phyloP scores from a whole-genome alignment of 2,888 invertebrate genomes.

The Lepeophtheirus nordmannii region DNA sequence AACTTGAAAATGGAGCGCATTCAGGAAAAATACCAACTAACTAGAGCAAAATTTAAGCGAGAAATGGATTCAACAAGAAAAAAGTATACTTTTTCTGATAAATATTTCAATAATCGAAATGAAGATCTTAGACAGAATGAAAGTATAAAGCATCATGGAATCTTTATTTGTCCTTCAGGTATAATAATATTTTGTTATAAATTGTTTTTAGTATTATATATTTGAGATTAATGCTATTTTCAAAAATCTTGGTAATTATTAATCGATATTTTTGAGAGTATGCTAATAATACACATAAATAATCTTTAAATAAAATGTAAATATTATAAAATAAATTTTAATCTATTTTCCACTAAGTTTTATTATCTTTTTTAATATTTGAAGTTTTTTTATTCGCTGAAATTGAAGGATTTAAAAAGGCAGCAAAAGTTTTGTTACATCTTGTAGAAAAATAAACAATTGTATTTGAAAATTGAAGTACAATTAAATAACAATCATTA shows the following conservation, averaged over 20 bases:
- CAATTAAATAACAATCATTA: too few species aligned
- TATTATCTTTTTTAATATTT: neutral
- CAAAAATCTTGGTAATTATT: too few species aligned
- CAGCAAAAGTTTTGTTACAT: neutral
- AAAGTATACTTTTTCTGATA: conserved; percentile 33
- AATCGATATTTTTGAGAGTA: too few species aligned
- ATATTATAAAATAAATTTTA: too few species aligned
- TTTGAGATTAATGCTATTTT: too few species aligned
- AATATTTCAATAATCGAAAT: conserved; percentile 31
- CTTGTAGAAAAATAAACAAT: too few species aligned
- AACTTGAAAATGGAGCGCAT: too few species aligned
- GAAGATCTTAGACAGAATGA: conserved; percentile 25
- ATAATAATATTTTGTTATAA: neutral
- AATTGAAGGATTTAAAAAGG: neutral
- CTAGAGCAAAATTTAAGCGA: neutral
- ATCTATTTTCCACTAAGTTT: too few species aligned
- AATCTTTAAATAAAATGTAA: too few species aligned
- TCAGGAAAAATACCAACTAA: too few species aligned
- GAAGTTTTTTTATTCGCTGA: neutral
- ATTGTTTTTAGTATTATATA: neutral
- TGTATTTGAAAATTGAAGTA: too few species aligned
- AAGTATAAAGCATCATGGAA: conserved; percentile 43
- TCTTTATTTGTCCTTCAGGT: conserved; percentile 57
- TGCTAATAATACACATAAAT: too few species aligned
- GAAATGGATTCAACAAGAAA: conserved; percentile 36